phyloP scores from a whole-genome alignment of 1,140 invertebrate species.

The Sweltsa coloradensis region DNA sequence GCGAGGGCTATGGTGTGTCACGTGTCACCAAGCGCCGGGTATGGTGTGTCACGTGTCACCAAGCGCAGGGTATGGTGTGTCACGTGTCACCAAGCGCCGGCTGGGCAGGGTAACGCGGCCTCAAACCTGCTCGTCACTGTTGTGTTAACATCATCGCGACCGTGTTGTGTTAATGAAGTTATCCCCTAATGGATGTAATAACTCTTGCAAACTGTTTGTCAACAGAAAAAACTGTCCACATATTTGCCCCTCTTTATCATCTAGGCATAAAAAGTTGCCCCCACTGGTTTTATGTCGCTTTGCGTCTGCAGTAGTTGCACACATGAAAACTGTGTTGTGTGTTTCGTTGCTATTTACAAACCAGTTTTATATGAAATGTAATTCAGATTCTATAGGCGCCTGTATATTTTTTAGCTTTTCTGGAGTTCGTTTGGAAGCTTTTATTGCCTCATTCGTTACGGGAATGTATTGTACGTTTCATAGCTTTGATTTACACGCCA shows the following conservation, averaged over 20 bases:
- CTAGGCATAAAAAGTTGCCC: no score
- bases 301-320: no score
- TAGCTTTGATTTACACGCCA: conserved; percentile 9
- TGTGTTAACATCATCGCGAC: no score
- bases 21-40: no score
- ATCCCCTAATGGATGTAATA: conserved; percentile 2
- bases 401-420: background rate
- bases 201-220: background rate
- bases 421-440: conserved; percentile 1
- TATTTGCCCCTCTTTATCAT: conserved; percentile 5
- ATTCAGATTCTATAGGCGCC: conserved; percentile 3
- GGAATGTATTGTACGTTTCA: conserved; percentile 5
- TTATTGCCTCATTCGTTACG: conserved; percentile 6
- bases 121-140: no score
- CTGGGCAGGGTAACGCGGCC: no score
- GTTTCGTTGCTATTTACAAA: conserved; percentile 4
- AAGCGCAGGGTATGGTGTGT: no score
- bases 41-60: no score
- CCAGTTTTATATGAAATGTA: conserved; percentile 4
- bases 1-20: no score
- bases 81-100: no score
- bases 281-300: no score
- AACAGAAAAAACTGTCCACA: conserved; percentile 4
- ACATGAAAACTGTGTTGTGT: no score
- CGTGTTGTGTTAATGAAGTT: conserved; percentile 7